Evolutionary conservation across 2,888 invertebrate genomes (phyloP), one percentile per base, ranked within the genome.

Genomic region (Dendrolimus pini): DNA sequence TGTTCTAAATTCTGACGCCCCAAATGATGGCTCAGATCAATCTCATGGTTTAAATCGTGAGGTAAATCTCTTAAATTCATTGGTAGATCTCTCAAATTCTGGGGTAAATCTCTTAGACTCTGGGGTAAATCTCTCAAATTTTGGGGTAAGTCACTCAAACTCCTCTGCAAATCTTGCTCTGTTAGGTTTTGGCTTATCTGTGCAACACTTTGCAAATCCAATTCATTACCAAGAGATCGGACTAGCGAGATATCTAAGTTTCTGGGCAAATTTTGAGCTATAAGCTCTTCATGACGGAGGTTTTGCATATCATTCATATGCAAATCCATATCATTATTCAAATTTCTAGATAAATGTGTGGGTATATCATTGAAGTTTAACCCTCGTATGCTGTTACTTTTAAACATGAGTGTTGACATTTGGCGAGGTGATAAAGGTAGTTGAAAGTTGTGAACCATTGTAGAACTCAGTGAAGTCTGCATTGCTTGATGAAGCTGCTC

Each of bases 401-500:
- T 89, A 0, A 89, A 65, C 89, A 89, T 89, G 0, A 89, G 69
- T 0, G 87, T 85, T 1, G 89, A 88, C 80, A 89, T 88, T 57
- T 88, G 89, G 0, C 89, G 69, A 0, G 89, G 89, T 0, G 89
- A 89, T 0, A 89, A 64, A 0, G 87, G 89, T 1, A 89, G 62
- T 62, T 87, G 88, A 59, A 89, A 83, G 66, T 86, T 89, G 64
- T 89, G 89, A 0, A 80, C 78, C 0, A 88, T 68, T 42, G 71
- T 74, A 0, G 78, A 73, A 62, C 74, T 82, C 0, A 89, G 69
- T 0, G 88, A 77, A 0, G 85, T 74, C 56, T 89, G 89, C 82
- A 89, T 84, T 0, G 82, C 87, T 69, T 89, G 87, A 56, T 89
- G 89, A 0, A 89, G 73, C 59, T 89, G 89, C 61, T 89, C 89